Evolutionary conservation across 2,888 invertebrate species (phyloP), one percentile per base, ranked within the genome.

Genomic region (Cataglyphis livida): DNA sequence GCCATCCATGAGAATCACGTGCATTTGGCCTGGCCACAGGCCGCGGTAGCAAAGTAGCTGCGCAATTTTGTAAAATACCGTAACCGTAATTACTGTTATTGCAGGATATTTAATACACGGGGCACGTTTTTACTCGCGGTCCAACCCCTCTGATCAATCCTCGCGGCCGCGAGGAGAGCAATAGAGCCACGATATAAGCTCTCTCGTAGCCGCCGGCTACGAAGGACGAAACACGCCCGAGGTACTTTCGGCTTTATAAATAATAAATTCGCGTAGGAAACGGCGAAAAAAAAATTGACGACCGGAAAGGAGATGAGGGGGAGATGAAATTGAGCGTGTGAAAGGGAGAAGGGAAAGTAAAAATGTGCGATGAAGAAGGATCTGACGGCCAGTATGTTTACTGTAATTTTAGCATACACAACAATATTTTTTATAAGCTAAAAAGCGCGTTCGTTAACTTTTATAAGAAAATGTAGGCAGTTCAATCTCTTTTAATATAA

Each of bases 201-300:
- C 38, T 41, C 32, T 76, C 66, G 38, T 66, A 41, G 70, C 70
- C 78, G 70, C 32, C 32, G 25, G 70, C 78, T 78, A 59, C 41
- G 66, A 76, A 57, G 66, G 54, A 76, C 85, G 86, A 90, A 90
- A 86, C 87, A 84, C 86, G 84, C 86, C 74, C 87, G 89, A 85
- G 90, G 91, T 91, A 89, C 88, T 91, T 91, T 90, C 89, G 91
- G 89, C 90, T 92, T 92, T 91, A 92, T 94, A 93, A 93, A 93
- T 94, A 94, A 94, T 94, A 94, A 93, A 94, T 94, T 92, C 86
- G 73, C 84, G 75, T 28, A 59, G 83, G 71, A 85, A 82, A 87
- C 75, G 75, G 87, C 85, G 78, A 78, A 88, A 79, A 79, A 88
- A 79, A 87, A 88, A 89, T 85, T 54, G 62, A 70, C 70, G 78